These are phyloP conservation scores for Crocidura indochinensis DNA, from an alignment of 2,797 vertebrate species.

Conservation along the genomic window DNA sequence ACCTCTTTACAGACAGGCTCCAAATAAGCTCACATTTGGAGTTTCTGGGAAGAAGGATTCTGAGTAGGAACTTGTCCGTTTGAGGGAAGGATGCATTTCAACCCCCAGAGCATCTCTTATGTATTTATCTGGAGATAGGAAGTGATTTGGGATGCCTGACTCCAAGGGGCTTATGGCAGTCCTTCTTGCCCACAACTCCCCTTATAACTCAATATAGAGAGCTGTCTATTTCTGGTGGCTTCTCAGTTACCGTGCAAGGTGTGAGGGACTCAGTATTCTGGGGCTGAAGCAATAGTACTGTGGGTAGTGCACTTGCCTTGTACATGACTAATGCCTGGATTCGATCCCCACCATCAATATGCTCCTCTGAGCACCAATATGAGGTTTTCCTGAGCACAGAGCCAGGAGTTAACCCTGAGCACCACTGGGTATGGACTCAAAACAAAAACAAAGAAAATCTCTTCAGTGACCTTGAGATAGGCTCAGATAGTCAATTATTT, in stretches of 20 bases:
- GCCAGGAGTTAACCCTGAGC: too few relatives aligned
- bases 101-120: not conserved
- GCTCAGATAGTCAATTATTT: not conserved
- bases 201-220: not conserved
- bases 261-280: not conserved
- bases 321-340: too few relatives aligned
- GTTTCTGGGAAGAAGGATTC: not conserved
- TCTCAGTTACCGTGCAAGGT: not conserved
- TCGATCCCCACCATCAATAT: too few relatives aligned
- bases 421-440: too few relatives aligned
- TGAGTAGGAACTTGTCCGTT: not conserved
- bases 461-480: not conserved
- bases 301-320: too few relatives aligned
- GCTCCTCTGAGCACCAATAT: too few relatives aligned
- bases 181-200: not conserved
- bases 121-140: not conserved
- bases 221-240: accelerated
- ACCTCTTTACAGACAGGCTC: not conserved
- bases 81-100: not conserved
- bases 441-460: not conserved
- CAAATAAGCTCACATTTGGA: not conserved
- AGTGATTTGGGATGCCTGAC: not conserved
- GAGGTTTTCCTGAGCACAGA: too few relatives aligned
- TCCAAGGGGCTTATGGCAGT: not conserved
- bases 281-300: too few relatives aligned